Percentiles rank a stretch among this genome's conserved stretches.
These are phyloP conservation scores for Florisuga fusca DNA, from an alignment of 2,797 vertebrate genomes.

Conservation along the genomic window DNA sequence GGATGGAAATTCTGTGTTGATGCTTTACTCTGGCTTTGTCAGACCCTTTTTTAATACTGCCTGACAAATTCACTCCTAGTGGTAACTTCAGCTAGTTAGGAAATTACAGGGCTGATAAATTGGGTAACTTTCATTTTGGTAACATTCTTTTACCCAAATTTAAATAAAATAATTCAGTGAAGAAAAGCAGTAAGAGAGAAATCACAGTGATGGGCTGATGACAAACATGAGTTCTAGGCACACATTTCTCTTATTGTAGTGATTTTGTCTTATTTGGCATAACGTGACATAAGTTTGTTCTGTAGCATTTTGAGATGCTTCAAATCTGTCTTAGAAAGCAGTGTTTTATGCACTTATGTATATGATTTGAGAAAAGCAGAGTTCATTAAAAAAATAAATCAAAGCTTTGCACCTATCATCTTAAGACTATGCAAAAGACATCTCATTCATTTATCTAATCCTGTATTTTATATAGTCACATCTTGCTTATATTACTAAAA, in stretches of 20 bases:
- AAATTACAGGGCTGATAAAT: background rate
- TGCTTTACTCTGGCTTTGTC: background rate
- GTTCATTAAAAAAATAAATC: background rate
- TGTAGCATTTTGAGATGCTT: background rate
- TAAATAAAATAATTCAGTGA: background rate
- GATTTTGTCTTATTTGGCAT: background rate
- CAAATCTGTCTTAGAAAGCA: background rate
- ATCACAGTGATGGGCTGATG: background rate
- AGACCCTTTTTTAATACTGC: background rate
- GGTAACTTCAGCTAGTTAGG: background rate
- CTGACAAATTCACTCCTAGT: background rate
- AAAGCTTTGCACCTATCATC: background rate
- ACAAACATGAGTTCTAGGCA: background rate
- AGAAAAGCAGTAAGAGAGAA: background rate
- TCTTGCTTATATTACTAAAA: background rate
- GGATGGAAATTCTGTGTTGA: background rate
- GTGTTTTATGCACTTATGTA: background rate
- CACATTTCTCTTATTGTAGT: background rate
- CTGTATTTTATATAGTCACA: background rate
- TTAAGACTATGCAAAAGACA: background rate
- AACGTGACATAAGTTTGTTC: background rate
- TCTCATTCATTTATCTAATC: background rate
- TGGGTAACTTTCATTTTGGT: background rate
- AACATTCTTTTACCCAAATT: background rate
- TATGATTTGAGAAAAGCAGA: background rate